Percentiles rank a stretch among this genome's conserved stretches.
phyloP scores from a whole-genome alignment of 2,797 vertebrate genomes.

The Ispidina picta region DNA sequence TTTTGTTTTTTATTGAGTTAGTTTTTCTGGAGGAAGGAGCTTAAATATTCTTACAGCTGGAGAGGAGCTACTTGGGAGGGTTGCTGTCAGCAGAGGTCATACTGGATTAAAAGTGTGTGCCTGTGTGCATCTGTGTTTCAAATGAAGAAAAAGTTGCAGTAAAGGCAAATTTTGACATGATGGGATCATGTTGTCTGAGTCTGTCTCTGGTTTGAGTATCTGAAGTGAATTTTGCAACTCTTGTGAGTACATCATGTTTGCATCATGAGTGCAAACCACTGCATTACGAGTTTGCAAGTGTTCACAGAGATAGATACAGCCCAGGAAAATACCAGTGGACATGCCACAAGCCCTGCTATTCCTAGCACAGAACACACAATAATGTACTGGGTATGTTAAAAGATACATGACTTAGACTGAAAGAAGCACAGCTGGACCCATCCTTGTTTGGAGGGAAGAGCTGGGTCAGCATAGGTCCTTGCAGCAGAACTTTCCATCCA shows the following conservation, averaged over 20 bases:
- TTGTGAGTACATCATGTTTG: rapidly evolving
- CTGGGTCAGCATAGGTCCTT: background rate
- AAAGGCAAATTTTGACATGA: background rate
- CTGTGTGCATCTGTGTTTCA: background rate
- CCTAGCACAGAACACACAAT: background rate
- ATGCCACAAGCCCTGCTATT: background rate
- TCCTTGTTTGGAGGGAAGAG: background rate
- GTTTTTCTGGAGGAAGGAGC: background rate
- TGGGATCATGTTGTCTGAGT: background rate
- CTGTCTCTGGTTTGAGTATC: background rate
- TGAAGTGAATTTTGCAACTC: background rate
- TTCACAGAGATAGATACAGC: background rate
- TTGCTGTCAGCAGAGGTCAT: background rate
- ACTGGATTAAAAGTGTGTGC: background rate
- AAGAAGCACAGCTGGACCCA: background rate
- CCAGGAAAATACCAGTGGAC: background rate
- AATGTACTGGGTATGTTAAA: background rate
- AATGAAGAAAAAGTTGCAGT: background rate
- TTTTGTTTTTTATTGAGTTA: background rate
- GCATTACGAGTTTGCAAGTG: background rate
- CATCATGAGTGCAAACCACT: background rate
- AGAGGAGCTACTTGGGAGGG: background rate
- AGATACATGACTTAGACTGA: background rate
- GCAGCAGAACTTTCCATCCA: background rate
- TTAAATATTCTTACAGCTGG: background rate